Evolutionary conservation across 2,797 vertebrate species (phyloP), one percentile per base, ranked within the genome.

Genomic region (Arctocebus calabarensis): DNA sequence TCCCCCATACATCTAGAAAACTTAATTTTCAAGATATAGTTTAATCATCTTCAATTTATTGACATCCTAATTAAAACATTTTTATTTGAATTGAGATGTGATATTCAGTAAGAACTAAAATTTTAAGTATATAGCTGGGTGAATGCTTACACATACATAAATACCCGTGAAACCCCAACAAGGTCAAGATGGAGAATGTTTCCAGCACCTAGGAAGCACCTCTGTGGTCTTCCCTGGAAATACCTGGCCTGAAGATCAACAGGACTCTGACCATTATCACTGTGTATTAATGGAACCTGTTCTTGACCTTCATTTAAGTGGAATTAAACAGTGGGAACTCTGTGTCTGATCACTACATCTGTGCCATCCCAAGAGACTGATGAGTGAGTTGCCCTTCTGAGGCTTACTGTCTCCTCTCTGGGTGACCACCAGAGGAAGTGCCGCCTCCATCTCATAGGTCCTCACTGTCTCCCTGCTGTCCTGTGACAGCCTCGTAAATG

Each of bases 261-360:
- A 32, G 19, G 4, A 29, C 62, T 85, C 23, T 79, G 32, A 48
- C 22, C 52, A 7, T n/a, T 45, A 17, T 45, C 83, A 59, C 6
- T 1, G 3, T 0, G 1, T 29, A 0, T 10, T 27, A 13, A 7
- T 82, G 19, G 52, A 13, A 37, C 48, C 12, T 78, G 32, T 66
- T 32, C 52, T n/a, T 52, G 20, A n/a, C 55, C 23, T 87, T 93
- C 75, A n/a, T 73, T 16, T 13, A 71, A 10, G 29, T 52, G 55
- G 40, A 37, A 37, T 37, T 55, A 48, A 25, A 52, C 7, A 16
- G 27, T 12, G 25, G n/a, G 17, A 34, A 13, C n/a, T 32, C n/a
- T 10, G 70, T 11, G 12, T 73, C 34, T n/a, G 27, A 43, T 32
- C 8, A 11, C 37, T 16, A 11, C 10, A 25, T 77, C 86, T 64